These are phyloP conservation scores for Dipodomys ordii DNA, from an alignment of 2,113 vertebrate genomes.

Conservation along the genomic window DNA sequence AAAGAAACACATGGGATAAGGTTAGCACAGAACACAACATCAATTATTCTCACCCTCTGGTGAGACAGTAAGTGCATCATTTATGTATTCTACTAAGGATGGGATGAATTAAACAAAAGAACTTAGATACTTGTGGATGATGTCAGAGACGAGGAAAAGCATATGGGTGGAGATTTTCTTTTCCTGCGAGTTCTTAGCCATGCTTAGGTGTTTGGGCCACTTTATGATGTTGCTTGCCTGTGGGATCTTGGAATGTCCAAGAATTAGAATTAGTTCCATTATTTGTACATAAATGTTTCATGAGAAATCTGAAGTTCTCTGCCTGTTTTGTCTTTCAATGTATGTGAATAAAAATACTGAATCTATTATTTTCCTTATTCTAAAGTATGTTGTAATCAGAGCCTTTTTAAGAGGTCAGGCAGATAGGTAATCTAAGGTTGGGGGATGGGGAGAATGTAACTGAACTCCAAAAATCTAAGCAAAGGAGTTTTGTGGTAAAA, in stretches of 20 bases:
- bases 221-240: constrained; percentile 6
- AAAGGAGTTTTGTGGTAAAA: neutral
- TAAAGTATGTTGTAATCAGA: constrained; percentile 37
- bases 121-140: neutral
- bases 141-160: neutral
- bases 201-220: constrained; percentile 18
- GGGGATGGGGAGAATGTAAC: neutral
- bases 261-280: constrained; percentile 53
- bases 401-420: neutral
- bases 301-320: constrained; percentile 28
- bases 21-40: neutral
- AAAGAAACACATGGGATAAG: neutral
- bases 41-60: neutral
- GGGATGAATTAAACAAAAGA: neutral
- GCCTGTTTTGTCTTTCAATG: constrained; percentile 43
- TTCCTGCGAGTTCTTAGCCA: constrained; percentile 1
- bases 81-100: neutral
- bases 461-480: neutral
- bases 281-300: constrained; percentile 23
- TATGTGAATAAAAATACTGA: neutral
- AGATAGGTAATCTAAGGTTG: neutral
- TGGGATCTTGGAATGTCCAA: neutral
- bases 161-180: neutral
- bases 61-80: neutral
- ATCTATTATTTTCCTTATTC: neutral